These are phyloP conservation scores for Artibeus jamaicensis DNA, from an alignment of 2,797 vertebrate genomes.

Conservation along the genomic window DNA sequence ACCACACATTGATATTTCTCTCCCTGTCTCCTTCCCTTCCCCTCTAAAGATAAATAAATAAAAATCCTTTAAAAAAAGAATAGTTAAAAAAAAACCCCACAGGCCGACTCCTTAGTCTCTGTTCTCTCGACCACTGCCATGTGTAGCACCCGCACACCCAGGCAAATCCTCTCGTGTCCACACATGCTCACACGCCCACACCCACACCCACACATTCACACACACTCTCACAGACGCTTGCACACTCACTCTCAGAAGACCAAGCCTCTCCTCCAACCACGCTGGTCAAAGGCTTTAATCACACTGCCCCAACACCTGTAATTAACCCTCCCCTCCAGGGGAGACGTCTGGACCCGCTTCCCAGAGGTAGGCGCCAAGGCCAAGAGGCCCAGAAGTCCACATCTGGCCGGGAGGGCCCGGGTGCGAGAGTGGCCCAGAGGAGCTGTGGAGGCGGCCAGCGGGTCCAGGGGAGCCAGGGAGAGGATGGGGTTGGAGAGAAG, in stretches of 20 bases:
- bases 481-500: neutral
- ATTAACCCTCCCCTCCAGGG: constrained; percentile 54
- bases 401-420: neutral
- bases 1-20: too few relatives aligned
- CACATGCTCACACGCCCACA: neutral
- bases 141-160: neutral
- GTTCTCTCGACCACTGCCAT: neutral
- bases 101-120: neutral
- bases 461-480: neutral
- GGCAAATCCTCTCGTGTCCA: neutral
- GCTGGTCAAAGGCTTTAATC: constrained; percentile 62
- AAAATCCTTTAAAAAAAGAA: too few relatives aligned
- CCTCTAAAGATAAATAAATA: too few relatives aligned
- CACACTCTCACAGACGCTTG: neutral
- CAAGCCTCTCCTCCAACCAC: constrained; percentile 20
- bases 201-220: neutral
- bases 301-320: constrained; percentile 52
- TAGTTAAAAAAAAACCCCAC: neutral
- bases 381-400: neutral
- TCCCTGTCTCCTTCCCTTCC: too few relatives aligned
- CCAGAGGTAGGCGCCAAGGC: neutral
- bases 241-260: constrained; percentile 24
- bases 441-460: neutral
- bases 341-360: constrained; percentile 60
- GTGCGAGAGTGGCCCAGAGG: neutral